phyloP scores from a whole-genome alignment of 2,113 vertebrate genomes.

The Gymnobelideus leadbeateri region DNA sequence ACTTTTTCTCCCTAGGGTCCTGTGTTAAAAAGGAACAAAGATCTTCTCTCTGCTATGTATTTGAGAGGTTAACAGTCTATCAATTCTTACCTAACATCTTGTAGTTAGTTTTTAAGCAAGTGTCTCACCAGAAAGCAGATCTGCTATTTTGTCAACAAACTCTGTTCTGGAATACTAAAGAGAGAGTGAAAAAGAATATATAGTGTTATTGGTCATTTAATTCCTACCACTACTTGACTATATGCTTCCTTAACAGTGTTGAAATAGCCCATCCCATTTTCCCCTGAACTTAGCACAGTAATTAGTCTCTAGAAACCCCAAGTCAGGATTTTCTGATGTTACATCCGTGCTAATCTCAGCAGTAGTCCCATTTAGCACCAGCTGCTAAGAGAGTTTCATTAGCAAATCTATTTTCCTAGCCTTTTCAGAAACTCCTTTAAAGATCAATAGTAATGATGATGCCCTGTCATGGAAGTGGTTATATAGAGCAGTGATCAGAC shows the following conservation, averaged over 20 bases:
- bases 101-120: not conserved
- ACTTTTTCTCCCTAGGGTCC: not conserved
- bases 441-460: not conserved
- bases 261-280: not conserved
- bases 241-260: not conserved
- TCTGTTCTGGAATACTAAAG: not conserved
- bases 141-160: not conserved
- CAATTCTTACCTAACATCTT: not conserved
- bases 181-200: not conserved
- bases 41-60: not conserved
- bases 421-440: not conserved
- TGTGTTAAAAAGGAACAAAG: not conserved
- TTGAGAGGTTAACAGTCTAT: not conserved
- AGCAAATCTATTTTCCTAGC: not conserved
- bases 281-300: not conserved
- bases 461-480: not conserved
- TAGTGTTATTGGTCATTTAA: not conserved
- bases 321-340: not conserved
- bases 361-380: not conserved
- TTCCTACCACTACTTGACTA: not conserved
- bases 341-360: not conserved
- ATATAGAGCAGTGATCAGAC: not conserved
- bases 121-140: not conserved
- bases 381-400: not conserved
- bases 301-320: not conserved